These are phyloP conservation scores for Amazona guildingii DNA, from an alignment of 2,113 vertebrate species.

Conservation along the genomic window DNA sequence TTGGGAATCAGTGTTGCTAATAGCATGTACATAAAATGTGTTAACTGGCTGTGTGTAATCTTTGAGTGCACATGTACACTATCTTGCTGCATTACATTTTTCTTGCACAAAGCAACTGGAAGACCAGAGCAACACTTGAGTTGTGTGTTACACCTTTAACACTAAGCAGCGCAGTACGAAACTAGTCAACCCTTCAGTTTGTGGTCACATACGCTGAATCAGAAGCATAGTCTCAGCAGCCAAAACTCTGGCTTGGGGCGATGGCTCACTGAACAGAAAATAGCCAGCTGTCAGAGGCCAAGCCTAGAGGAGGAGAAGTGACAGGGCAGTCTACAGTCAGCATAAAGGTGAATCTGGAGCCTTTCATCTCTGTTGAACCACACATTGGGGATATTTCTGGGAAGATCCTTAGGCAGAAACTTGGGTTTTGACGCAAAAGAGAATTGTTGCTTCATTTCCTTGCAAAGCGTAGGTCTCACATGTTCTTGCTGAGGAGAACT, in stretches of 20 bases:
- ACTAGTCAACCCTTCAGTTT: background rate
- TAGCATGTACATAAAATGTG: background rate
- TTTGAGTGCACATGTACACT: background rate
- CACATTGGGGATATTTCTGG: background rate
- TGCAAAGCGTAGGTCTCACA: background rate
- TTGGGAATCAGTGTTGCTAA: background rate
- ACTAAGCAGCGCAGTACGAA: background rate
- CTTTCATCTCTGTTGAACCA: background rate
- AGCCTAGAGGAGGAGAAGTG: background rate
- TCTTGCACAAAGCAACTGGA: background rate
- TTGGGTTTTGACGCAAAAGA: constrained; percentile 4
- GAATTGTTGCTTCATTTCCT: constrained; percentile 41
- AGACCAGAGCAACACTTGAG: background rate
- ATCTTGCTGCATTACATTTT: background rate
- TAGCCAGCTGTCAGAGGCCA: background rate
- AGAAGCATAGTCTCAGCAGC: background rate
- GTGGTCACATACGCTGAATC: background rate
- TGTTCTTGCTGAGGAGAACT: background rate
- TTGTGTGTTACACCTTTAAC: background rate
- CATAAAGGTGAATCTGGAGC: background rate
- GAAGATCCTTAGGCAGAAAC: background rate
- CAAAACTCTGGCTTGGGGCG: background rate
- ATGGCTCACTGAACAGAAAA: background rate
- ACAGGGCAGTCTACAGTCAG: background rate
- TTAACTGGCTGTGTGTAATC: background rate